These are phyloP conservation scores for Porites cylindrica DNA, from an alignment of 92 coral and sea anemone genomes.

Conservation along the genomic window DNA sequence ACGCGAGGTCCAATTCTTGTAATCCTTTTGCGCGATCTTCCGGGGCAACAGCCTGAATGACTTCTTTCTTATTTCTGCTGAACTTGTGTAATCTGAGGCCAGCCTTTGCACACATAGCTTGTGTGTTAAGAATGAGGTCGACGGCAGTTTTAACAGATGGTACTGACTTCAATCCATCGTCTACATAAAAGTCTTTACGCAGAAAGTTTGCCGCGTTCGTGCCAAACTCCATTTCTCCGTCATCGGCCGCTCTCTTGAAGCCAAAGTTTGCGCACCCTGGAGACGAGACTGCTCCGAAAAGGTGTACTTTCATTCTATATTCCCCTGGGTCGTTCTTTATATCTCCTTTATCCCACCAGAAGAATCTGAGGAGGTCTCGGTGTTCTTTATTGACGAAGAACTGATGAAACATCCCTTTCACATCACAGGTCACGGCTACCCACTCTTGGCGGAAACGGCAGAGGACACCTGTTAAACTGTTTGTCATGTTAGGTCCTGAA, in stretches of 20 bases:
- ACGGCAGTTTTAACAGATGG: conserved; percentile 38
- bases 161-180: conserved; percentile 65
- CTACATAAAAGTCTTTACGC: conserved; percentile 58
- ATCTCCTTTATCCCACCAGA: no score
- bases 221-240: conserved; percentile 62
- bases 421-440: no score
- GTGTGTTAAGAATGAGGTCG: conserved; percentile 49
- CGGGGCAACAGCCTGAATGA: conserved; percentile 45
- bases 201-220: conserved; percentile 41
- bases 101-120: conserved; percentile 67
- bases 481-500: no score
- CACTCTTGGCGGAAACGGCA: no score
- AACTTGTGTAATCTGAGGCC: conserved; percentile 67
- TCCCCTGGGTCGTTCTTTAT: no score
- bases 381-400: no score
- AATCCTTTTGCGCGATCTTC: conserved; percentile 65
- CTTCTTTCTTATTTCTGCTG: conserved; percentile 46
- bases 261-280: no score
- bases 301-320: no score
- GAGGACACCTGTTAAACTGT: no score
- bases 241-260: conserved; percentile 65
- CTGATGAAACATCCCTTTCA: no score
- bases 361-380: no score
- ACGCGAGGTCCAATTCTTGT: conserved; percentile 48
- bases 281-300: no score